phyloP scores from a whole-genome alignment of 2,113 vertebrate species.

The Orycteropus afer region DNA sequence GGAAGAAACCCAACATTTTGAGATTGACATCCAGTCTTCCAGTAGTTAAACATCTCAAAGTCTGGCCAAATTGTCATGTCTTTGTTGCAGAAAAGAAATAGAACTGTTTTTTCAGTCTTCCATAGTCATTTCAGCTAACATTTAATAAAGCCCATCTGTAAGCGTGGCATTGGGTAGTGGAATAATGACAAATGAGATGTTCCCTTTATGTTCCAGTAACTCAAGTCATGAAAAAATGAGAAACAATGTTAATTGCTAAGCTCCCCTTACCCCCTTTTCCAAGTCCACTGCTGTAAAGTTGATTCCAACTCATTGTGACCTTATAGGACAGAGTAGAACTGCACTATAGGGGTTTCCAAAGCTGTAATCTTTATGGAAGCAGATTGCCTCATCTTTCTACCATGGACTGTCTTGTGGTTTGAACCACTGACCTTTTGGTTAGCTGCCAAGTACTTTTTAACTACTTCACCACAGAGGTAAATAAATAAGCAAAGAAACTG shows the following conservation, averaged over 20 bases:
- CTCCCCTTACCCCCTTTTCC: too few relatives aligned
- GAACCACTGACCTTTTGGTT: neutral
- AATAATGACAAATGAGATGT: neutral
- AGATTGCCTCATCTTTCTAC: neutral
- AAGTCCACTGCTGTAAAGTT: neutral
- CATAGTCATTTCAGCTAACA: neutral
- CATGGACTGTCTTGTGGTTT: neutral
- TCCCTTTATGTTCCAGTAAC: neutral
- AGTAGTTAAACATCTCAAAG: conserved; percentile 20
- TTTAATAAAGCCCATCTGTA: neutral
- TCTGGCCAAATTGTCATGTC: conserved; percentile 48
- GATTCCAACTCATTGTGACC: too few relatives aligned
- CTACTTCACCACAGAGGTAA: neutral
- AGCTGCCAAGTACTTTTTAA: neutral
- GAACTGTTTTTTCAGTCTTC: conserved; percentile 7
- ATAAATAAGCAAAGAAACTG: neutral
- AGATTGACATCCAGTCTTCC: conserved; percentile 27
- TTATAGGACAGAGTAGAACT: too few relatives aligned
- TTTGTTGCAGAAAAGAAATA: conserved; percentile 49
- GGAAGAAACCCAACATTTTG: conserved; percentile 44
- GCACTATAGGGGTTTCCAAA: too few relatives aligned
- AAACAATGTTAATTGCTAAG: neutral
- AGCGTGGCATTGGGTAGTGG: too few relatives aligned
- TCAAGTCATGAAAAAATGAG: neutral
- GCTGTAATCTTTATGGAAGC: too few relatives aligned